Evolutionary conservation across 2,888 invertebrate species (phyloP).

Genomic region (Xylocampa areola): DNA sequence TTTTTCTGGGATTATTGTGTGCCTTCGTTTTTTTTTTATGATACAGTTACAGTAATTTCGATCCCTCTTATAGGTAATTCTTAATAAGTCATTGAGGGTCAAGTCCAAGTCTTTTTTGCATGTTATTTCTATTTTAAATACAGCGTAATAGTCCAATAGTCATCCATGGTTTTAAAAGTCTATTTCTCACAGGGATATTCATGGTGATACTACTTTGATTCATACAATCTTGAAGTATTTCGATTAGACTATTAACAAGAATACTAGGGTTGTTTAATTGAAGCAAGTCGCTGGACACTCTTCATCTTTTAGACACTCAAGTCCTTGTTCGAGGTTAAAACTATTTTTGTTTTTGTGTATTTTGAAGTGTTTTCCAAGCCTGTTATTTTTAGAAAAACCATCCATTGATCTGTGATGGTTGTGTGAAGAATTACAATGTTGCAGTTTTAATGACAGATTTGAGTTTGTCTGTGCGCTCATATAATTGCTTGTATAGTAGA

Average conservation of each 20-base stretch:
- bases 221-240: neutral
- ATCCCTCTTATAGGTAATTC: constrained; percentile 4
- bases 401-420: constrained; percentile 1
- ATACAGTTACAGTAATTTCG: constrained; percentile 3
- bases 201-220: neutral
- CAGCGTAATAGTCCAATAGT: neutral
- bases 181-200: neutral
- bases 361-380: neutral
- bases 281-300: neutral
- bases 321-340: neutral
- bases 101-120: neutral
- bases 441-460: neutral
- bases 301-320: neutral
- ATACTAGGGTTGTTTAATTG: neutral
- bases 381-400: neutral
- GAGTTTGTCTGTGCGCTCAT: neutral
- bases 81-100: neutral
- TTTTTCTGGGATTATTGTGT: constrained; percentile 2
- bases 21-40: constrained; percentile 3
- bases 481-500: neutral
- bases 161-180: neutral
- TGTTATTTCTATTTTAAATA: neutral
- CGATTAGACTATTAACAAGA: neutral
- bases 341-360: neutral
- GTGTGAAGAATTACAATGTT: constrained; percentile 2